Evolutionary conservation across 2,113 vertebrate genomes (phyloP), one percentile per base, ranked within the genome.

Genomic region (Periophthalmodon schlosseri): DNA sequence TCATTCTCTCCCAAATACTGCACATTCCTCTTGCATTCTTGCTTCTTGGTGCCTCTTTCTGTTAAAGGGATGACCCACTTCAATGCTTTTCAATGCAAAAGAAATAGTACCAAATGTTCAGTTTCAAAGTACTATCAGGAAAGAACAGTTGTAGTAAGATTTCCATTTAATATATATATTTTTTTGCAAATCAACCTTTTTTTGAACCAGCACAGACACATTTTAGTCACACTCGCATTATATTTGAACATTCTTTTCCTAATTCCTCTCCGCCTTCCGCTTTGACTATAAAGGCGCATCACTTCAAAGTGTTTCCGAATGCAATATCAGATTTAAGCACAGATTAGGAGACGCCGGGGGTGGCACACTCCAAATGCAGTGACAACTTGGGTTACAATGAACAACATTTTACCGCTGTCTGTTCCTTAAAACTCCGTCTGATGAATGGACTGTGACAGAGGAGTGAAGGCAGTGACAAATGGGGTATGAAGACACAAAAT

Each of bases 381-480:
- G 2, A 78, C 64, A 74, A 21, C 50, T 46, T 39, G 18, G 60
- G 20, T 76, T 57, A 64, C 70, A 79, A 21, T 64, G 46, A 69
- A 66, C 21, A 72, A 24, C 46, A 64, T 63, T 81, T 56, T 52
- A 52, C 39, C 23, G 20, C 33, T 5, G 69, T 33, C 69, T 69
- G 16, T 23, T 47, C 64, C 13, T 3, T 61, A 57, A 47, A 24
- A 74, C 49, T 57, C 46, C 4, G 39, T 33, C 50, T 72, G 69
- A 79, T 72, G 60, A 76, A 77, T 76, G 46, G 18, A 79, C 21
- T 50, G 18, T 72, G 76, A 81, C 69, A 72, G 63, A 75, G 58
- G 77, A 72, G 52, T 68, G 39, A 79, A 74, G 64, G 72, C 83
- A 72, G 72, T 68, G 61, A 60, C 49, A 68, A n/a, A 64, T 72